phyloP scores from a whole-genome alignment of 2,888 invertebrate species.

The Hyalella azteca region DNA sequence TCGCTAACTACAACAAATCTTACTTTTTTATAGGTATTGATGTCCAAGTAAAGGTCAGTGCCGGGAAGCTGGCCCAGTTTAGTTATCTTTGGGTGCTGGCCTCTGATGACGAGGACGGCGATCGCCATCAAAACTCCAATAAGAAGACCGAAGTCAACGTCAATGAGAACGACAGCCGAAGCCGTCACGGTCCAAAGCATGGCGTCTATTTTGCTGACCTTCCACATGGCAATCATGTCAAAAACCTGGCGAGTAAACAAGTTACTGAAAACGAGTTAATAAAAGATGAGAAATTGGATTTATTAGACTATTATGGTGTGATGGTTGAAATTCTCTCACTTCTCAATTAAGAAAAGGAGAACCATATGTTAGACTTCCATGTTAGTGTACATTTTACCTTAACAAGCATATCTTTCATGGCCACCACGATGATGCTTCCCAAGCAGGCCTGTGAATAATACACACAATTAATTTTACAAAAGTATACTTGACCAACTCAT shows the following conservation, averaged over 20 bases:
- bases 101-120: constrained; percentile 74
- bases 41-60: constrained; percentile 78
- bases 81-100: constrained; percentile 74
- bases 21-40: constrained; percentile 61
- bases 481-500: too few species aligned
- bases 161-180: constrained; percentile 74
- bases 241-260: constrained; percentile 65
- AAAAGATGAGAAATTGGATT: too few species aligned
- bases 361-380: too few species aligned
- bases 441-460: constrained; percentile 73
- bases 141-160: constrained; percentile 81
- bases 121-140: constrained; percentile 78
- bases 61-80: constrained; percentile 74
- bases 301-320: too few species aligned
- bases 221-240: constrained; percentile 76
- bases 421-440: constrained; percentile 81
- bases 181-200: constrained; percentile 84
- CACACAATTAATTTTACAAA: too few species aligned
- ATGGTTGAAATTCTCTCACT: too few species aligned
- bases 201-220: constrained; percentile 78
- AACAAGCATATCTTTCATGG: constrained; percentile 77
- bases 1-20: too few species aligned
- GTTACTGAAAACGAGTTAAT: too few species aligned
- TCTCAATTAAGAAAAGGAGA: too few species aligned
- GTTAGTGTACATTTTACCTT: constrained; percentile 67